These are phyloP conservation scores for Popillia japonica DNA, from an alignment of 1,140 invertebrate genomes.

Conservation along the genomic window DNA sequence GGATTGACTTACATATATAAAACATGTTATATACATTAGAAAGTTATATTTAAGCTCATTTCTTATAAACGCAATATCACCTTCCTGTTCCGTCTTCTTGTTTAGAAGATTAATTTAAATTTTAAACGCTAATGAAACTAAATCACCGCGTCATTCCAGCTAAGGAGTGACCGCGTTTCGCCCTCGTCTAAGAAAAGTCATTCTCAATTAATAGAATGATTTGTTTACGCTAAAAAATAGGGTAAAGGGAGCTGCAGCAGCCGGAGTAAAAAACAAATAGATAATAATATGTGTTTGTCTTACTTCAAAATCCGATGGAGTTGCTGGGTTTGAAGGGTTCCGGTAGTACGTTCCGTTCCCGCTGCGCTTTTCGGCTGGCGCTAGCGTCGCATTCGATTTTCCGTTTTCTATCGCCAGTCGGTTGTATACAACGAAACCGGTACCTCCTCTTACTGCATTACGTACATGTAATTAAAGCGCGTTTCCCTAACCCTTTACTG, in stretches of 20 bases:
- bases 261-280: slow-evolving; percentile 1
- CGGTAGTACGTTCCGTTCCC: slow-evolving; percentile 37
- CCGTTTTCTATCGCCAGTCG: slow-evolving; percentile 36
- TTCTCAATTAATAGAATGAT: neutral
- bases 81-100: neutral
- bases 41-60: too few relatives aligned
- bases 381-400: slow-evolving; percentile 44
- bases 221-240: neutral
- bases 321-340: neutral
- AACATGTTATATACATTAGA: too few relatives aligned
- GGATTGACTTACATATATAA: too few relatives aligned
- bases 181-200: neutral
- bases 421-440: slow-evolving; percentile 26
- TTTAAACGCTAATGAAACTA: neutral
- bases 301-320: slow-evolving; percentile 44
- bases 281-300: slow-evolving; percentile 40
- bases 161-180: neutral
- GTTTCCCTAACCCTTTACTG: neutral
- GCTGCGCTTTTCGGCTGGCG: slow-evolving; percentile 43
- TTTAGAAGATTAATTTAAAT: neutral
- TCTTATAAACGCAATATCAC: neutral
- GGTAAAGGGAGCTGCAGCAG: neutral
- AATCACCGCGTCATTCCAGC: neutral
- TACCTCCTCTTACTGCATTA: neutral
- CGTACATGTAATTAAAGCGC: neutral